A percentile compares a stretch with the other conserved stretches of the same genome.
These are phyloP conservation scores for Alligator mississippiensis DNA, from an alignment of 2,113 vertebrate genomes.

Conservation along the genomic window DNA sequence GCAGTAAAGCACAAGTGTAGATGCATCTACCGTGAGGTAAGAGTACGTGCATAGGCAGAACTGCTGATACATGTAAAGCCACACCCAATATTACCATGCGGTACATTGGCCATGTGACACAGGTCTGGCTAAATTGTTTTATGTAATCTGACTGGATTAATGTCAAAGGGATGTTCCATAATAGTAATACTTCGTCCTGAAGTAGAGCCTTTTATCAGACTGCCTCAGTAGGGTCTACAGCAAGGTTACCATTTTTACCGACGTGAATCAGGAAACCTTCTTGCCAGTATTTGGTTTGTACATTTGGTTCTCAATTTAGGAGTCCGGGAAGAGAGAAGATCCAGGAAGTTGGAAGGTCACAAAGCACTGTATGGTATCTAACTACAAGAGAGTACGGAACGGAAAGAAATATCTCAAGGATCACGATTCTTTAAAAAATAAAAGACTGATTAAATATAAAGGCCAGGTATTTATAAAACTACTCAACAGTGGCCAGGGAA, in stretches of 20 bases:
- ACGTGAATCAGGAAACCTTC: neutral
- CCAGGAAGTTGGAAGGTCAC: neutral
- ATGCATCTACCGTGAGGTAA: too few species aligned
- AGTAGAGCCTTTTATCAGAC: neutral
- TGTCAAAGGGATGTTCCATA: neutral
- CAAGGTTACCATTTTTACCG: neutral
- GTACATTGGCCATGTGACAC: too few species aligned
- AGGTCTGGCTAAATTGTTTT: neutral
- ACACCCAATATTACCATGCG: too few species aligned
- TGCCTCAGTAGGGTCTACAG: neutral
- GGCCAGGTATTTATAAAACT: neutral
- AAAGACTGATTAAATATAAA: neutral
- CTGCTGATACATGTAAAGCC: too few species aligned
- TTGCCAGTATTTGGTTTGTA: neutral
- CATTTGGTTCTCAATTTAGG: neutral
- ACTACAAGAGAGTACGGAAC: neutral
- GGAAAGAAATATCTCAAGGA: neutral
- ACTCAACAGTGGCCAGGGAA: neutral
- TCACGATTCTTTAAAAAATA: neutral
- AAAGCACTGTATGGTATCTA: neutral
- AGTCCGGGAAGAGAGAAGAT: neutral
- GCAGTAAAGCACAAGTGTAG: too few species aligned
- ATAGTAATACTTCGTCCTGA: neutral
- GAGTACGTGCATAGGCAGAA: too few species aligned
- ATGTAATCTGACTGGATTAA: neutral